Evolutionary conservation across 2,797 vertebrate genomes (phyloP).

Genomic region (Chelon labrosus): DNA sequence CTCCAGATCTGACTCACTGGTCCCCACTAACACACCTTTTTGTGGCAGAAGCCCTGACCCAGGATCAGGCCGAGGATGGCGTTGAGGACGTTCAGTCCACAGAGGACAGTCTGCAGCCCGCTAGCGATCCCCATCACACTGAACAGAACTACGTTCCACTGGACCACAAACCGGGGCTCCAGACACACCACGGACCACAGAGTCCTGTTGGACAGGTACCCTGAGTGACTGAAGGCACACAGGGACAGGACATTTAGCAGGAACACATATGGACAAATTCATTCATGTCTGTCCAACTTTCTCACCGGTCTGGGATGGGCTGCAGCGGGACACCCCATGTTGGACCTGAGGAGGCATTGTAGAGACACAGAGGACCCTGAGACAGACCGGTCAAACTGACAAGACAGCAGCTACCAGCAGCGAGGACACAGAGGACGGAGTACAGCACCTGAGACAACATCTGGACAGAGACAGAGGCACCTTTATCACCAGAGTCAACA

Average conservation of each 20-base stretch:
- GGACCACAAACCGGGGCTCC: conserved; percentile 74
- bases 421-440: conserved; percentile 57
- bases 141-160: conserved; percentile 83
- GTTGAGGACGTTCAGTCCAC: conserved; percentile 72
- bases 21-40: conserved; percentile 64
- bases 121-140: conserved; percentile 70
- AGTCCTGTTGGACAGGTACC: conserved; percentile 74
- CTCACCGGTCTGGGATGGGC: conserved; percentile 62
- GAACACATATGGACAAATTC: too few relatives aligned
- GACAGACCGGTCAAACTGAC: conserved; percentile 73
- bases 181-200: conserved; percentile 76
- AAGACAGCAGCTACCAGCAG: conserved; percentile 64
- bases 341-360: conserved; percentile 65
- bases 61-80: conserved; percentile 70
- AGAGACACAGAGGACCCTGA: conserved; percentile 80
- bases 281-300: too few relatives aligned
- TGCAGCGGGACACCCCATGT: conserved; percentile 78
- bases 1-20: too few relatives aligned
- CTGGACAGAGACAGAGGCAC: not conserved
- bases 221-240: conserved; percentile 48
- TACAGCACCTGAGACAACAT: conserved; percentile 62
- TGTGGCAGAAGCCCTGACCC: conserved; percentile 51
- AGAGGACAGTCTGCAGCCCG: conserved; percentile 73
- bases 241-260: not conserved
- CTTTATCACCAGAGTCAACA: conserved; percentile 3